A percentile compares a stretch with the other conserved stretches of the same genome.
phyloP scores from a whole-genome alignment of 2,888 invertebrate species.

The Trissolcus brochymenae region DNA sequence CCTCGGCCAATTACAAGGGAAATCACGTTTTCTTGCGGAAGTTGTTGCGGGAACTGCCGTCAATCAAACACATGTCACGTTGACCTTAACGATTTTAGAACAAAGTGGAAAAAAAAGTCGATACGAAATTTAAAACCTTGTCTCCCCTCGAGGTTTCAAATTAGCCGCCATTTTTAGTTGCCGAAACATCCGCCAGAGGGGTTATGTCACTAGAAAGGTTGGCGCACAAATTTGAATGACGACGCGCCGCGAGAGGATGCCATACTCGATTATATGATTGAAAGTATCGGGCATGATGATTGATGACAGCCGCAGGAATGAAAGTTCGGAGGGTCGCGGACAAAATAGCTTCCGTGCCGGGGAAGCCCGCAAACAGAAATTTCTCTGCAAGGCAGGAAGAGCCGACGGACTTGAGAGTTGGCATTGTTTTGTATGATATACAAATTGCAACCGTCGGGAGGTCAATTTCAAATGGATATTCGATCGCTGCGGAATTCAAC shows the following conservation, averaged over 20 bases:
- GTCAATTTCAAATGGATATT: constrained; percentile 51
- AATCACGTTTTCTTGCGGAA: constrained; percentile 63
- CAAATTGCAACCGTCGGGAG: constrained; percentile 43
- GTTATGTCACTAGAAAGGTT: too few species aligned
- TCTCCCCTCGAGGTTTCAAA: too few species aligned
- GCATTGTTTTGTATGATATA: constrained; percentile 47
- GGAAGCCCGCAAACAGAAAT: constrained; percentile 38
- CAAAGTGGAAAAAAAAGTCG: too few species aligned
- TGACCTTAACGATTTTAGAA: too few species aligned
- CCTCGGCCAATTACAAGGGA: constrained; percentile 58
- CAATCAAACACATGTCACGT: not conserved
- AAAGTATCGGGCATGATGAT: constrained; percentile 39
- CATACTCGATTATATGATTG: constrained; percentile 33
- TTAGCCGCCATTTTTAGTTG: too few species aligned
- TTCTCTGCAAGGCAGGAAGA: constrained; percentile 36
- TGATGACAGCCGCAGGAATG: constrained; percentile 40
- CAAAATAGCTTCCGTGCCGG: constrained; percentile 42
- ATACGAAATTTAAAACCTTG: too few species aligned
- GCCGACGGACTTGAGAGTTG: constrained; percentile 32
- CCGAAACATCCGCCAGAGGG: too few species aligned
- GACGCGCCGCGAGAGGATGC: too few species aligned
- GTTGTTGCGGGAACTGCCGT: constrained; percentile 55
- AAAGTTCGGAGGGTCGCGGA: constrained; percentile 43
- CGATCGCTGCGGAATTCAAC: constrained; percentile 21
- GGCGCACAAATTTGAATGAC: too few species aligned